phyloP scores from a whole-genome alignment of 2,113 vertebrate species.

The Ammospiza nelsoni region DNA sequence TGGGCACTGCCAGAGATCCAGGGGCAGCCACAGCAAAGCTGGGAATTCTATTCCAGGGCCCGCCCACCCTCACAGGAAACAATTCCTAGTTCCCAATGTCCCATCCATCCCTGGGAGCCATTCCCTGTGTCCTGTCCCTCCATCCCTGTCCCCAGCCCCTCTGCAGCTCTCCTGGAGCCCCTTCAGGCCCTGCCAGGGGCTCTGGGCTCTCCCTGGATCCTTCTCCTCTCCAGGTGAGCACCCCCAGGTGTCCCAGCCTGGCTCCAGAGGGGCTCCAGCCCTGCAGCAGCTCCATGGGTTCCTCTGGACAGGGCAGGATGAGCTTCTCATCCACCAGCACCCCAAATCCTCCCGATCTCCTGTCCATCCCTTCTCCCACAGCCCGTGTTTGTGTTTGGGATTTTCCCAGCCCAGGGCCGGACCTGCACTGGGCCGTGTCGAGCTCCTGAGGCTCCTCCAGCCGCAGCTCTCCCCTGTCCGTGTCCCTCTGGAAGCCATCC shows the following conservation, averaged over 20 bases:
- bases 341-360: neutral
- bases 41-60: accelerated
- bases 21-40: neutral
- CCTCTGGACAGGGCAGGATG: neutral
- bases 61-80: accelerated
- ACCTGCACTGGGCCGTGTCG: neutral
- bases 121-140: neutral
- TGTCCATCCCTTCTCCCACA: neutral
- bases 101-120: neutral
- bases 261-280: neutral
- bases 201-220: neutral
- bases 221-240: neutral
- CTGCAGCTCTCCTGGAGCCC: neutral
- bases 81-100: neutral
- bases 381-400: neutral
- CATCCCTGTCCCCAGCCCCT: neutral
- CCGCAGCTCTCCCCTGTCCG: no score
- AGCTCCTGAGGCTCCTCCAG: neutral
- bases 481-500: neutral
- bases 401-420: neutral
- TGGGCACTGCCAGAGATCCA: neutral
- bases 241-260: neutral
- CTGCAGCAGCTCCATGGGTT: neutral
- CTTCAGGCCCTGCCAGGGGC: neutral
- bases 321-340: neutral